phyloP scores from a whole-genome alignment of 2,113 vertebrate genomes.

The Oreochromis niloticus region DNA sequence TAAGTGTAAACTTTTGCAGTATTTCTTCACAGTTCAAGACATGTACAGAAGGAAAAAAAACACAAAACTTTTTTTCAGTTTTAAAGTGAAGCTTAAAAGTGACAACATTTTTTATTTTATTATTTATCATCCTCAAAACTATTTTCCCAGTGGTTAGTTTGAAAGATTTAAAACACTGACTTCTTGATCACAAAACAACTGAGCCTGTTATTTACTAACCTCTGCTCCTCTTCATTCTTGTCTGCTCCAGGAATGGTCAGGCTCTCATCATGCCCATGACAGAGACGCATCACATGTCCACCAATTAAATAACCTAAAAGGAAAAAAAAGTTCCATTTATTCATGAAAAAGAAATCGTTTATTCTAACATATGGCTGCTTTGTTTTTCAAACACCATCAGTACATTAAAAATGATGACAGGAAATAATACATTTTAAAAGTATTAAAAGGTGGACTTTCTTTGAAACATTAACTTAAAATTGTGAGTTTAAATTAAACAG shows the following conservation, averaged over 20 bases:
- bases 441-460: not conserved
- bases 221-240: constrained; percentile 81
- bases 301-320: constrained; percentile 83
- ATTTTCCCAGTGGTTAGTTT: not conserved
- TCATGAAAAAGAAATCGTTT: not conserved
- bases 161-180: not conserved
- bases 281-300: constrained; percentile 91
- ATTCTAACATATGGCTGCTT: not conserved
- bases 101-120: not conserved
- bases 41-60: not conserved
- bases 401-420: not conserved
- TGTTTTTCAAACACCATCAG: not conserved
- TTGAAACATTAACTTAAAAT: not conserved
- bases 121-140: not conserved
- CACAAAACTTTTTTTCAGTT: not conserved
- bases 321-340: not conserved
- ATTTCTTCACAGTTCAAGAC: not conserved
- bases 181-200: not conserved
- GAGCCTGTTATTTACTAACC: constrained; percentile 63
- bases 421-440: not conserved
- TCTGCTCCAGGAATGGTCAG: constrained; percentile 88
- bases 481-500: not conserved
- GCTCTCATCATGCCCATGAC: constrained; percentile 93
- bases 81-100: not conserved
- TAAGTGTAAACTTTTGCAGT: not conserved